Conservation (phyloP, 2,797 vertebrate genomes). For the Merluccius polli region DNA sequence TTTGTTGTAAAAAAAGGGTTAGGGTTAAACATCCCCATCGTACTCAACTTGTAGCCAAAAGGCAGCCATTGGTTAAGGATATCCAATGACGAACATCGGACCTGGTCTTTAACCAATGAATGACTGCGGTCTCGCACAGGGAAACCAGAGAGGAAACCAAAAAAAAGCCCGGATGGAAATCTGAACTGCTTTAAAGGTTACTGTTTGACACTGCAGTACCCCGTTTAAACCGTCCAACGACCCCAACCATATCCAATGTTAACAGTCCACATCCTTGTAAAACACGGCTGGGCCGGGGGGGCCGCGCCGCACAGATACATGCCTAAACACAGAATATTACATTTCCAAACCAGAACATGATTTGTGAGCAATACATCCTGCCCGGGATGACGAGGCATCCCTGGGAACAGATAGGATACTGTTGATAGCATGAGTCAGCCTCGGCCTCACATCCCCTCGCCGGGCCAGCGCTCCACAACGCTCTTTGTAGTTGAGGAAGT, state of each 20-base stretch:
- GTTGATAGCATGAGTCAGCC: constrained; percentile 52
- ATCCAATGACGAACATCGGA: not conserved
- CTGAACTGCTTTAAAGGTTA: not conserved
- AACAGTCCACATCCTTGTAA: not conserved
- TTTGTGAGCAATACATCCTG: constrained; percentile 42
- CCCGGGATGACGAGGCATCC: constrained; percentile 47
- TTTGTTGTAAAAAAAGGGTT: not conserved
- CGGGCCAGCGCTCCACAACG: constrained; percentile 32
- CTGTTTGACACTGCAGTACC: not conserved
- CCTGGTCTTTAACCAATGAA: not conserved
- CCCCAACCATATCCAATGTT: not conserved
- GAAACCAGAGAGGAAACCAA: not conserved
- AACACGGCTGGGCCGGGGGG: not conserved
- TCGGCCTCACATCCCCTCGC: constrained; percentile 48
- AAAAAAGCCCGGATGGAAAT: not conserved
- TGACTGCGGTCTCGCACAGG: not conserved
- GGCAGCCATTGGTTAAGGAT: not conserved
- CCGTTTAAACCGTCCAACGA: not conserved
- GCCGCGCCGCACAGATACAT: not conserved
- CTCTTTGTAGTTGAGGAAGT: constrained; percentile 44
- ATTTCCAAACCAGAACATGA: constrained; percentile 17
- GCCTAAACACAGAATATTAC: not conserved
- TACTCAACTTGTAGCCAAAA: not conserved
- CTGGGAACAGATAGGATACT: constrained; percentile 33
- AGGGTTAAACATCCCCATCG: not conserved